Evolutionary conservation across 2,113 vertebrate genomes (phyloP), one percentile per base, ranked within the genome.

Genomic region (Euleptes europaea): DNA sequence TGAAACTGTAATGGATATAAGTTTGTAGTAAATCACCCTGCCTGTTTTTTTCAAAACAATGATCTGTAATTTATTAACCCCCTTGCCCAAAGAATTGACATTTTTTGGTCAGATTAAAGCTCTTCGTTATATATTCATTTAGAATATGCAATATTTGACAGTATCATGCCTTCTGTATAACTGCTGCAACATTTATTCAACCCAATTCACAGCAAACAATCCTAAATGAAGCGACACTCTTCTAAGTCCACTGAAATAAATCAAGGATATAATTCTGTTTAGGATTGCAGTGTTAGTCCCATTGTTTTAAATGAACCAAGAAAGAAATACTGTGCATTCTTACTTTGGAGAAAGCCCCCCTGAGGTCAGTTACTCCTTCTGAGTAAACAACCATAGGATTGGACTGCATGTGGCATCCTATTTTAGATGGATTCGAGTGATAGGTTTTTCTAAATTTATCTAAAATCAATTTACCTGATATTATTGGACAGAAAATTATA

Each of bases 51-150:
- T 10, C 10, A 33, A 10, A 3, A n/a, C 2, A 87, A 87, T 89
- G 86, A 91, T 86, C 86, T 88, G 40, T 90, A 89, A 92, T 94
- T 95, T 92, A 92, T 93, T 94, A 94, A 92, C 79, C 73, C 38
- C 90, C 91, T 88, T 26, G 71, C 13, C 67, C 51, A 54, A 54
- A 54, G 51, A 54, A 19, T 4, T 54, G 7, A 63, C 26, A 1
- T 83, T 89, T 88, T n/a, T 70, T 82, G 90, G 2, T 84, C 89
- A 94, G 79, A 91, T 81, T 74, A 91, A 19, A 88, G 26, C 15
- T 80, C 77, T 26, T 66, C 38, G 2, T 74, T 89, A 83, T 72
- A 84, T 87, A 5, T 87, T 93, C 13, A 54, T 54, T 54, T 33
- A 63, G 78, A 86, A 28, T 47, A 44, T 42, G 7, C 5, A 26